These are phyloP conservation scores for Zalophus californianus DNA, from an alignment of 2,797 vertebrate genomes.

Conservation along the genomic window DNA sequence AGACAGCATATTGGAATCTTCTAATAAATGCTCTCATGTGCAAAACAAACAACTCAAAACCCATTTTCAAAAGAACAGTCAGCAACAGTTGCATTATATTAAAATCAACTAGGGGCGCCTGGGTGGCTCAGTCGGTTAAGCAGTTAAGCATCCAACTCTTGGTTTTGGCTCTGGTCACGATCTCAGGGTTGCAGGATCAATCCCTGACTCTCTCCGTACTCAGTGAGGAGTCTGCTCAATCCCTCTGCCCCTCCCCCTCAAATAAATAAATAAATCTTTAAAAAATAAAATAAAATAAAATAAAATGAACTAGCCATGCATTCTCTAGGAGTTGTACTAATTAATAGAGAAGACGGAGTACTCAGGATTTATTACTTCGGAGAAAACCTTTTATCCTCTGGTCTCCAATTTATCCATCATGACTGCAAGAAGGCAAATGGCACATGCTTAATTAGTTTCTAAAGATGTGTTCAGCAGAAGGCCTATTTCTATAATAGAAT, in stretches of 20 bases:
- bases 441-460: slow-evolving; percentile 51
- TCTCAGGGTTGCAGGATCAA: background rate
- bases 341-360: slow-evolving; percentile 63
- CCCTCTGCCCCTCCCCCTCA: background rate
- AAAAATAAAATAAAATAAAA: background rate
- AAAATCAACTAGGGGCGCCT: background rate
- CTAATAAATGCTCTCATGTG: slow-evolving; percentile 3
- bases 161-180: background rate
- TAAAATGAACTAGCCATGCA: slow-evolving; percentile 29
- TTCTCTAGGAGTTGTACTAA: slow-evolving; percentile 62
- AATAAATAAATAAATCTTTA: background rate
- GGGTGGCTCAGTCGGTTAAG: background rate
- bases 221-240: background rate
- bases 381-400: slow-evolving; percentile 65
- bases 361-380: slow-evolving; percentile 53
- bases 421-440: slow-evolving; percentile 59
- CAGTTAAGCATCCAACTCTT: background rate
- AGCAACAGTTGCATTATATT: slow-evolving; percentile 38
- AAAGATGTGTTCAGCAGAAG: slow-evolving; percentile 45
- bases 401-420: slow-evolving; percentile 68
- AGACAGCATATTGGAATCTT: slow-evolving; percentile 16
- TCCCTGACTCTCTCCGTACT: background rate
- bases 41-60: slow-evolving; percentile 51
- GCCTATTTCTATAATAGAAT: slow-evolving; percentile 38
- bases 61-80: slow-evolving; percentile 56